Evolutionary conservation across 2,113 vertebrate genomes (phyloP).

Genomic region (Laterallus jamaicensis): DNA sequence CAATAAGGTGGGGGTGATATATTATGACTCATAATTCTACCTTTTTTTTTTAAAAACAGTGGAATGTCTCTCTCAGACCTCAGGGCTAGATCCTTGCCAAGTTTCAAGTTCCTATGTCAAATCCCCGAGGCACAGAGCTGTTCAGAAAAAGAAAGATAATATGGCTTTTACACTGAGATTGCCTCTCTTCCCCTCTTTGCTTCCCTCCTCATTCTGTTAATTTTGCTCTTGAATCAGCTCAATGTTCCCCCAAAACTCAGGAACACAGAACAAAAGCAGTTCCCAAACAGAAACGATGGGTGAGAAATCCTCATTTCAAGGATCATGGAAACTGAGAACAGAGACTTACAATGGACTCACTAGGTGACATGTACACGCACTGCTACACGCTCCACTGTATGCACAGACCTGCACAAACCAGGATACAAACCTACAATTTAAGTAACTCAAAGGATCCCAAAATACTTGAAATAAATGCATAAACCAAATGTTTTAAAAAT

Average conservation of each 20-base stretch:
- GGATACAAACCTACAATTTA: neutral
- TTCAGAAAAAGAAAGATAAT: neutral
- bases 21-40: neutral
- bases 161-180: neutral
- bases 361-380: neutral
- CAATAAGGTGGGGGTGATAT: neutral
- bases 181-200: neutral
- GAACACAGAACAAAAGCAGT: neutral
- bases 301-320: neutral
- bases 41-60: neutral
- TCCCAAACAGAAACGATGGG: neutral
- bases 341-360: neutral
- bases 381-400: neutral
- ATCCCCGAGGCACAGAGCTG: neutral
- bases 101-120: slow-evolving; percentile 9
- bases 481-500: neutral
- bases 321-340: neutral
- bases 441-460: neutral
- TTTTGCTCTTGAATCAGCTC: neutral
- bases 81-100: slow-evolving; percentile 1
- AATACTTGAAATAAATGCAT: neutral
- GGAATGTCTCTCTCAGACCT: slow-evolving; percentile 16
- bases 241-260: neutral
- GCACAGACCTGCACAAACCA: neutral
- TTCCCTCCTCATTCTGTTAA: neutral